phyloP scores from a whole-genome alignment of 2,113 vertebrate genomes.

The Saguinus midas region DNA sequence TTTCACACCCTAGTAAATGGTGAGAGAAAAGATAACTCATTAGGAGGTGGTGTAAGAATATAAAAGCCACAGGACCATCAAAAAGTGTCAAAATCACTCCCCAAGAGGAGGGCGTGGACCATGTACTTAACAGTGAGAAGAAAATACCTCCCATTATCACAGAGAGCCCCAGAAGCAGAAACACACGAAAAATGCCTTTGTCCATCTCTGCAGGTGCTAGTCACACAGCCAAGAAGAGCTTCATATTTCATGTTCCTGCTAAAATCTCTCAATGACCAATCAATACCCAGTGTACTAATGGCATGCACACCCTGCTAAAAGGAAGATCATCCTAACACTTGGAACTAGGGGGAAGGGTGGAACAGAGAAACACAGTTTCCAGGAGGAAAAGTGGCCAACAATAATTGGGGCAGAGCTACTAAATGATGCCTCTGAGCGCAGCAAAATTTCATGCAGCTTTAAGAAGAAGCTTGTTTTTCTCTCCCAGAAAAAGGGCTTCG shows the following conservation, averaged over 20 bases:
- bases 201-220: not conserved
- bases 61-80: slow-evolving; percentile 62
- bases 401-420: not conserved
- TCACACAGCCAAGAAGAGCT: not conserved
- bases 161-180: not conserved
- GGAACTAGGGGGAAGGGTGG: not conserved
- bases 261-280: slow-evolving; percentile 3
- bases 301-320: not conserved
- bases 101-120: not conserved
- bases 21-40: slow-evolving; percentile 64
- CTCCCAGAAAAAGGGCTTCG: not conserved
- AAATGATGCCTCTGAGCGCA: not conserved
- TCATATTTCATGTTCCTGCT: slow-evolving; percentile 38
- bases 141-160: slow-evolving; percentile 58
- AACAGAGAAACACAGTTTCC: not conserved
- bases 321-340: not conserved
- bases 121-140: not conserved
- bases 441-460: not conserved
- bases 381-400: not conserved
- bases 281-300: slow-evolving; percentile 4
- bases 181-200: not conserved
- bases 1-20: slow-evolving; percentile 61
- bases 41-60: slow-evolving; percentile 54
- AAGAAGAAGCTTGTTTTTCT: not conserved
- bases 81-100: slow-evolving; percentile 64